Conservation (phyloP, 2,113 vertebrate species). For the Dicentrarchus labrax region DNA sequence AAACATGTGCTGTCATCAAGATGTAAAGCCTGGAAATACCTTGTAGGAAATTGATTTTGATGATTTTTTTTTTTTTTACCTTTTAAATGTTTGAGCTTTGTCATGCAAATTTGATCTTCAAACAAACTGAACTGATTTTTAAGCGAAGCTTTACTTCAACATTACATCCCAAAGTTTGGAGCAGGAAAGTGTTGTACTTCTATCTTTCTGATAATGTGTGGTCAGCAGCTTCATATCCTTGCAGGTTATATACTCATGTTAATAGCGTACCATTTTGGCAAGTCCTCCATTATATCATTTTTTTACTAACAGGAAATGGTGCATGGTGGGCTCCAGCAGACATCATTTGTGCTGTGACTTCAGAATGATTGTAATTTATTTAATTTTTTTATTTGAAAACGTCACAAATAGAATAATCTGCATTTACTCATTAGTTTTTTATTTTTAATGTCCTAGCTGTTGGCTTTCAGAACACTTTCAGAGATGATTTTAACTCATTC, state of each 20-base stretch:
- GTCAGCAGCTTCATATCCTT: neutral
- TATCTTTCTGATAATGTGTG: neutral
- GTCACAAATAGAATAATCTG: neutral
- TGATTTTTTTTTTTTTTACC: neutral
- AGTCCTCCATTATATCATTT: neutral
- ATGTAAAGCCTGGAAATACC: slow-evolving; percentile 31
- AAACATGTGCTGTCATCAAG: slow-evolving; percentile 51
- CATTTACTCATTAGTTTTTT: slow-evolving; percentile 9
- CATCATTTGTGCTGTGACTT: neutral
- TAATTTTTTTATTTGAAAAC: neutral
- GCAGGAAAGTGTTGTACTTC: neutral
- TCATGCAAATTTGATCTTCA: slow-evolving; percentile 21
- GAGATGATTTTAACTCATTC: neutral
- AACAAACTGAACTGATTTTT: neutral
- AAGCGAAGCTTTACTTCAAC: neutral
- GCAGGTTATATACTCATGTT: neutral
- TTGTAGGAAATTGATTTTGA: slow-evolving; percentile 28
- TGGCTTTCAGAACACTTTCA: neutral
- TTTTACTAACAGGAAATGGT: neutral
- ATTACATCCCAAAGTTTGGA: neutral
- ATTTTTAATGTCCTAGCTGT: neutral
- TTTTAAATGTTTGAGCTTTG: slow-evolving; percentile 38
- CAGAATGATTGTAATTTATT: neutral
- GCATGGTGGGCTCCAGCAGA: neutral
- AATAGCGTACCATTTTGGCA: neutral